Percentiles rank a stretch among this genome's conserved stretches.
phyloP scores from a whole-genome alignment of 1,140 invertebrate genomes.

The Diploscapter pachys region DNA sequence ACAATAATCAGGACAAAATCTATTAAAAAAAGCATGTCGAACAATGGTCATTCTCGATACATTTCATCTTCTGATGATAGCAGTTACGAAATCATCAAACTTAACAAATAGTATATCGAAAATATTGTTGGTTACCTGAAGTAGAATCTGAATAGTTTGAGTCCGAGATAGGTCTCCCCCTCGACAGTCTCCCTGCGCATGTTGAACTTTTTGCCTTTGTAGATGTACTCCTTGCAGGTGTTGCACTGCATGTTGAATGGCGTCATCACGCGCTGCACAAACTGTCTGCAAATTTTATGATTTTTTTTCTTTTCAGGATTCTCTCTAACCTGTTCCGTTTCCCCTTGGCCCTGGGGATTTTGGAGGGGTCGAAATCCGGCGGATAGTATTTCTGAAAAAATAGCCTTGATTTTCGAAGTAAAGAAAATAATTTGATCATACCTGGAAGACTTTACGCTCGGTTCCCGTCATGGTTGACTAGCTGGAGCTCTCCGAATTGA shows the following conservation, averaged over 20 bases:
- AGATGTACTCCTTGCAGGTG: constrained; percentile 98
- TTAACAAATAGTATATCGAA: background rate
- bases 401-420: background rate
- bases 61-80: background rate
- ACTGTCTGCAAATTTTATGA: constrained; percentile 67
- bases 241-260: constrained; percentile 70
- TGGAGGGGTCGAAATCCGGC: constrained; percentile 98
- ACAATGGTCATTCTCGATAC: constrained; percentile 14
- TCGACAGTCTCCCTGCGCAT: constrained; percentile 97
- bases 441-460: constrained; percentile 59
- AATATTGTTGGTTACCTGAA: constrained; percentile 41
- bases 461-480: constrained; percentile 54
- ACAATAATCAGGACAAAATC: too few relatives aligned
- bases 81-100: constrained; percentile 2
- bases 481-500: too few relatives aligned
- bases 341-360: constrained; percentile 94
- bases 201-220: constrained; percentile 97
- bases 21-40: constrained; percentile 43
- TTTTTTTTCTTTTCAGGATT: constrained; percentile 62
- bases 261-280: constrained; percentile 75
- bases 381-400: constrained; percentile 94
- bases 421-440: constrained; percentile 27
- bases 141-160: constrained; percentile 90
- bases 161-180: constrained; percentile 92
- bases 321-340: constrained; percentile 66